Conservation (phyloP, 2,113 vertebrate genomes). For the Solea solea region DNA sequence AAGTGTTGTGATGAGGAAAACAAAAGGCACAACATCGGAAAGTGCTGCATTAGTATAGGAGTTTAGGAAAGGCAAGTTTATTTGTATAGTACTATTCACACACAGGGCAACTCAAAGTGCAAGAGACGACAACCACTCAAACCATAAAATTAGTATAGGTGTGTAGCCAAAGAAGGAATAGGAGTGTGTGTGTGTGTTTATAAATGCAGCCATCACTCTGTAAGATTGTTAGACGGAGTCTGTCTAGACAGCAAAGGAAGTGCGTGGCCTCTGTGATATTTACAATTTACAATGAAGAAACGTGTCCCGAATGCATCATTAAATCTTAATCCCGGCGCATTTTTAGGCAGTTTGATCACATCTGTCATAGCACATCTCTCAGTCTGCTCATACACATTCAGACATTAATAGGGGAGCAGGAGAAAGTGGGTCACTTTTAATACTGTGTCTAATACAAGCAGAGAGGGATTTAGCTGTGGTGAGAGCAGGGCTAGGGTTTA, state of each 20-base stretch:
- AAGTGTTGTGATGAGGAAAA: slow-evolving; percentile 21
- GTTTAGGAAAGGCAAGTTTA: no score
- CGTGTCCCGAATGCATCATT: slow-evolving; percentile 2
- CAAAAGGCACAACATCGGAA: not conserved
- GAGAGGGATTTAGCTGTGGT: slow-evolving; percentile 62
- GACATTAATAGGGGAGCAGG: slow-evolving; percentile 27
- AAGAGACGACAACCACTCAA: no score
- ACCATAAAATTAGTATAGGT: no score
- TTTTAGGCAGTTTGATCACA: slow-evolving; percentile 43
- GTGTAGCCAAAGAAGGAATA: not conserved
- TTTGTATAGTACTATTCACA: no score
- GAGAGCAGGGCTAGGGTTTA: slow-evolving; percentile 40
- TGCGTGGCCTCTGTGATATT: slow-evolving; percentile 26
- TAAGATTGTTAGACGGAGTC: slow-evolving; percentile 15
- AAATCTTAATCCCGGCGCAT: slow-evolving; percentile 20
- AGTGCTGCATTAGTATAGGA: not conserved
- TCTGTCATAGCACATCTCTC: slow-evolving; percentile 20
- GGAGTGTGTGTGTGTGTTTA: slow-evolving; percentile 10
- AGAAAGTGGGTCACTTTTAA: slow-evolving; percentile 76
- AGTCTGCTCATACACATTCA: slow-evolving; percentile 19
- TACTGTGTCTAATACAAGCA: slow-evolving; percentile 52
- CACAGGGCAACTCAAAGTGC: no score
- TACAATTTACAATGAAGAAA: slow-evolving; percentile 54
- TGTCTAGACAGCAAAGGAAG: slow-evolving; percentile 47
- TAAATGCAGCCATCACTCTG: slow-evolving; percentile 20